Base-by-base conservation (phyloP, 2,888 invertebrate species). In the Lasioglossum figueresi region DNA sequence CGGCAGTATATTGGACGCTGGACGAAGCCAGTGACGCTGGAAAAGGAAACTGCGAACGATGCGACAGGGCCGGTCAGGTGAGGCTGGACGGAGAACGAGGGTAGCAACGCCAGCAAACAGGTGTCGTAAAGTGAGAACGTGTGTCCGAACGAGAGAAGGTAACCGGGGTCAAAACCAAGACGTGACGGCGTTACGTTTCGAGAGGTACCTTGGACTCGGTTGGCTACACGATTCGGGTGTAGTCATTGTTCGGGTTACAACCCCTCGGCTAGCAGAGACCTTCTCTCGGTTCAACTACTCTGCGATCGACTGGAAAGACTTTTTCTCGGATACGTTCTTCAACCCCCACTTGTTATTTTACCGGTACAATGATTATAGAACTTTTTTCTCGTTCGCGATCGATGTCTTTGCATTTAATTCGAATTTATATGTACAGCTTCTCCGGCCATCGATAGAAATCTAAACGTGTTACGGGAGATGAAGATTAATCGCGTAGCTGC, bases 101-200 rank as follows among this genome's bases (percentile, higher is more conserved):
- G 68, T 76, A 82, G 88, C 84, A 79, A 87, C 85, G 88, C 81
- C 84, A 88, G 92, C 91, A 93, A 93, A 93, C 93, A 93, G 93
- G 92, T 93, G 93, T 93, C 93, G 91, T 93, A 93, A 93, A 92
- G 85, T 88, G 86, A 88, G 89, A 88, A 92, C 91, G 93, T 92
- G 92, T 91, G 89, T 88, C 87, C 87, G 63, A 73, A 68, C 79
- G 85, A 83, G 87, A 85, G 88, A 80, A 75, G 83, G 84, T 82
- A 74, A 66, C 68, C 73, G 74, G 72, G 91, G 87, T 88, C 88
- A 85, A 85, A 88, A 83, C 82, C 81, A 88, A 89, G 87, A 92
- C 92, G 92, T 92, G 92, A 92, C 91, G 83, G 72, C 77, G 86
- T 86, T 91, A 88, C 85, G 78, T 87, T 87, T 66, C 75, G 52